phyloP scores from a whole-genome alignment of 2,888 invertebrate species.

The Drosophila rellima region DNA sequence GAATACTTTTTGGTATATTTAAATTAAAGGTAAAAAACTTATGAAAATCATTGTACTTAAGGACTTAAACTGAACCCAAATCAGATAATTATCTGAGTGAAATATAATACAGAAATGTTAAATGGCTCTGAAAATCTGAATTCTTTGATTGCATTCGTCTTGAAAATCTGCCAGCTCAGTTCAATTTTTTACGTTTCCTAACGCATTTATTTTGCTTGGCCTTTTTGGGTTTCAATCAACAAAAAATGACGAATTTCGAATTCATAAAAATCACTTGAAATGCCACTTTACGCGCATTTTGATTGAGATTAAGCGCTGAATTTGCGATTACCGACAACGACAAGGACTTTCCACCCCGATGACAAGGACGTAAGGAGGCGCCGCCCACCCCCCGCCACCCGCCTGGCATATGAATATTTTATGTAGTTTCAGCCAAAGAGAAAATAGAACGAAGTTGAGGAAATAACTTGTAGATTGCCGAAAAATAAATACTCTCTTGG shows the following conservation, averaged over 20 bases:
- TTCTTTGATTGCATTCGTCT: neutral
- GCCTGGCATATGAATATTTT: constrained; percentile 42
- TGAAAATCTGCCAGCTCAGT: constrained; percentile 3
- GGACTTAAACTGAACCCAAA: neutral
- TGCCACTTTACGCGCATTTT: constrained; percentile 79
- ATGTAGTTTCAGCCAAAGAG: constrained; percentile 15
- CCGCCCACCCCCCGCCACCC: neutral
- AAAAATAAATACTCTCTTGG: neutral
- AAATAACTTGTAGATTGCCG: neutral
- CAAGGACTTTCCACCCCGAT: constrained; percentile 22
- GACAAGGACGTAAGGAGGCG: constrained; percentile 47
- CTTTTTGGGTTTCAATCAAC: constrained; percentile 32
- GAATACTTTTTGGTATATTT: neutral
- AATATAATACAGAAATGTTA: neutral
- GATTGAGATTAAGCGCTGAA: constrained; percentile 76
- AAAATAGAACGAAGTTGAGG: neutral
- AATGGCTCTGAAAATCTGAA: neutral
- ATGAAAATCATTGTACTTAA: neutral
- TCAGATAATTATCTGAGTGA: neutral
- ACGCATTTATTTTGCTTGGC: neutral
- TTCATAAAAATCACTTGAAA: constrained; percentile 76
- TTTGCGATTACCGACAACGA: constrained; percentile 63
- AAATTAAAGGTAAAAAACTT: neutral
- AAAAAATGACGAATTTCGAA: constrained; percentile 47
- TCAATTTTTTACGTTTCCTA: constrained; percentile 14